phyloP scores from a whole-genome alignment of 2,888 invertebrate species.

The Stenurella melanura region DNA sequence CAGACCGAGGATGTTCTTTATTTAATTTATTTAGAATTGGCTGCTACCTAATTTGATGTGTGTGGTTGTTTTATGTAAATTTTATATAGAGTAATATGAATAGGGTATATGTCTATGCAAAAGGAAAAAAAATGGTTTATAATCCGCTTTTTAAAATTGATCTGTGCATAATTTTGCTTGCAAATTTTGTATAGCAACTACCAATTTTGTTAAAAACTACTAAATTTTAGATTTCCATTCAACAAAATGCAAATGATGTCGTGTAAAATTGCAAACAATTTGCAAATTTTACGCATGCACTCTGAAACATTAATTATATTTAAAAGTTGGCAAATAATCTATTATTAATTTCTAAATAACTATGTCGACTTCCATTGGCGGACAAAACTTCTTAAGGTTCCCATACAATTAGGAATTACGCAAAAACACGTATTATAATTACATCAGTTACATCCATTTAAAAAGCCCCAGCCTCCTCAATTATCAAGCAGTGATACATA shows the following conservation, averaged over 20 bases:
- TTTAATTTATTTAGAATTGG: slow-evolving; percentile 29
- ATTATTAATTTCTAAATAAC: slow-evolving; percentile 68
- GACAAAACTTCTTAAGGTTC: slow-evolving; percentile 56
- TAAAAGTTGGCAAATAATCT: slow-evolving; percentile 67
- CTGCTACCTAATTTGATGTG: slow-evolving; percentile 34
- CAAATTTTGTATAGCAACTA: slow-evolving; percentile 64
- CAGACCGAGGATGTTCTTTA: slow-evolving; percentile 25
- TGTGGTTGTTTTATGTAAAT: slow-evolving; percentile 43
- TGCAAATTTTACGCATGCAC: slow-evolving; percentile 69
- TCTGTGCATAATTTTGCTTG: slow-evolving; percentile 64
- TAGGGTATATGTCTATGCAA: slow-evolving; percentile 39
- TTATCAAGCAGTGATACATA: slow-evolving; percentile 63
- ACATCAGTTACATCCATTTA: slow-evolving; percentile 62
- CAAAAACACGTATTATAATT: slow-evolving; percentile 62
- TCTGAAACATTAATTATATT: slow-evolving; percentile 66
- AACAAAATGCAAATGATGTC: slow-evolving; percentile 68
- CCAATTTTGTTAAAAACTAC: slow-evolving; percentile 64
- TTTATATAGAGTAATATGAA: slow-evolving; percentile 39
- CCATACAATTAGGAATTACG: slow-evolving; percentile 63
- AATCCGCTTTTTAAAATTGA: slow-evolving; percentile 56
- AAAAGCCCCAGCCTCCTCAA: slow-evolving; percentile 56
- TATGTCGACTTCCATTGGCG: slow-evolving; percentile 64
- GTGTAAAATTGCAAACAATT: slow-evolving; percentile 69
- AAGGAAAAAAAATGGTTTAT: slow-evolving; percentile 55
- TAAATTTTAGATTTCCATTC: slow-evolving; percentile 67